Conservation (phyloP, 1,140 invertebrate species). For the Trichonephila inaurata region DNA sequence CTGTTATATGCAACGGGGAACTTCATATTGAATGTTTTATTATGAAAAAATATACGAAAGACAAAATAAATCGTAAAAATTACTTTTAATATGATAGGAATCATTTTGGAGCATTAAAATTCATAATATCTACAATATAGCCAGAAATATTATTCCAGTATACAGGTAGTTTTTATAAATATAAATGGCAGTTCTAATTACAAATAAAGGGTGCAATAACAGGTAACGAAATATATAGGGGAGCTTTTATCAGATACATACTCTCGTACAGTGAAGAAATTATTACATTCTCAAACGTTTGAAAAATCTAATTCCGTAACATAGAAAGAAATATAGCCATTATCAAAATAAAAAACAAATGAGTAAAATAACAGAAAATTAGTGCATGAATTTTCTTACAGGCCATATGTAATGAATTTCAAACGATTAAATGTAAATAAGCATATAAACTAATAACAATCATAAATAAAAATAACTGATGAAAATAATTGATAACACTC, state of each 20-base stretch:
- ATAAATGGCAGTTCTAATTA: conserved; percentile 59
- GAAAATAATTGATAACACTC: too few relatives aligned
- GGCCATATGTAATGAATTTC: too few relatives aligned
- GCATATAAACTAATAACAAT: too few relatives aligned
- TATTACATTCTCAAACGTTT: not conserved
- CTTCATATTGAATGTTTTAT: too few relatives aligned
- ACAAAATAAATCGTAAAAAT: conserved; percentile 62
- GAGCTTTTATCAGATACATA: not conserved
- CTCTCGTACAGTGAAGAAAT: not conserved
- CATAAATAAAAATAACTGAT: too few relatives aligned
- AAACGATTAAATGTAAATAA: too few relatives aligned
- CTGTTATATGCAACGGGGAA: too few relatives aligned
- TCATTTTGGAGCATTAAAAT: conserved; percentile 69
- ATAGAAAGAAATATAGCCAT: not conserved
- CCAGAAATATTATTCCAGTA: conserved; percentile 32
- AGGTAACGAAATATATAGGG: not conserved
- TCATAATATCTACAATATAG: conserved; percentile 69
- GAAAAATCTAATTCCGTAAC: not conserved
- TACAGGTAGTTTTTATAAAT: not conserved
- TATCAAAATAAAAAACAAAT: not conserved
- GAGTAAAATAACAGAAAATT: not conserved
- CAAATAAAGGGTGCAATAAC: not conserved
- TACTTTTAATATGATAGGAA: conserved; percentile 68
- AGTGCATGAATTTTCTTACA: not conserved
- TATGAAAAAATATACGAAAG: not conserved